Conservation (phyloP, 35 echinoderm and acorn worm genomes). For the Ophiothrix spiculata region DNA sequence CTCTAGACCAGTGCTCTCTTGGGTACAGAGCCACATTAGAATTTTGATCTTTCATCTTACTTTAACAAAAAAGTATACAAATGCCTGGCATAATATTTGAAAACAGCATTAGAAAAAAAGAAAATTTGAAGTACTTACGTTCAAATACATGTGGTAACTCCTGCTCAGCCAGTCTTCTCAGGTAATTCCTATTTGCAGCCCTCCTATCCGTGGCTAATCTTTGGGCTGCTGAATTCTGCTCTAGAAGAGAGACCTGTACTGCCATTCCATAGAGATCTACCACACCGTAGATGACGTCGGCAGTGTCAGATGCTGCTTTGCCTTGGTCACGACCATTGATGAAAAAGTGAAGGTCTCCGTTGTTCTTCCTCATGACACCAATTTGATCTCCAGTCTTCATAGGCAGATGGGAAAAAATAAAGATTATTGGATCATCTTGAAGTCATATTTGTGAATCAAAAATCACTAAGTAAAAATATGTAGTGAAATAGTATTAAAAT, state of each 20-base stretch:
- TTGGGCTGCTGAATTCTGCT: slow-evolving; percentile 30
- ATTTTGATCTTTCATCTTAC: too few species aligned
- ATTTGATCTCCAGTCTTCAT: slow-evolving; percentile 86
- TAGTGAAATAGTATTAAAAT: too few species aligned
- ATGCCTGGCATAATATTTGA: too few species aligned
- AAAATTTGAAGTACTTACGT: slow-evolving; percentile 26
- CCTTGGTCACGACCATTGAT: slow-evolving; percentile 95
- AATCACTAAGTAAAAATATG: too few species aligned
- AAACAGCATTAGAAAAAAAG: not conserved
- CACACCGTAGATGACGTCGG: slow-evolving; percentile 72
- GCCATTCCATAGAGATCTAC: slow-evolving; percentile 99
- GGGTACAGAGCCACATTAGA: too few species aligned
- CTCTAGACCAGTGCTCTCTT: too few species aligned
- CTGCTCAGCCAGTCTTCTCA: slow-evolving; percentile 59
- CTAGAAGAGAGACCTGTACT: slow-evolving; percentile 63
- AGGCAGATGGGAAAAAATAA: too few species aligned
- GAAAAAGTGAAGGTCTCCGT: slow-evolving; percentile 90
- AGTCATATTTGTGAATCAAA: too few species aligned
- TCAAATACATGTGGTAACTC: slow-evolving; percentile 69
- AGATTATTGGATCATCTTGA: too few species aligned
- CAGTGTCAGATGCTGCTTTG: slow-evolving; percentile 54
- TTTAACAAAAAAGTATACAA: too few species aligned
- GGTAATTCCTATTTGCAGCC: slow-evolving; percentile 58
- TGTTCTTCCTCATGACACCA: slow-evolving; percentile 67
- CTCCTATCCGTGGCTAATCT: slow-evolving; percentile 41